Evolutionary conservation across 2,888 invertebrate genomes (phyloP).

Genomic region (Parapristionchus giblindavisi): DNA sequence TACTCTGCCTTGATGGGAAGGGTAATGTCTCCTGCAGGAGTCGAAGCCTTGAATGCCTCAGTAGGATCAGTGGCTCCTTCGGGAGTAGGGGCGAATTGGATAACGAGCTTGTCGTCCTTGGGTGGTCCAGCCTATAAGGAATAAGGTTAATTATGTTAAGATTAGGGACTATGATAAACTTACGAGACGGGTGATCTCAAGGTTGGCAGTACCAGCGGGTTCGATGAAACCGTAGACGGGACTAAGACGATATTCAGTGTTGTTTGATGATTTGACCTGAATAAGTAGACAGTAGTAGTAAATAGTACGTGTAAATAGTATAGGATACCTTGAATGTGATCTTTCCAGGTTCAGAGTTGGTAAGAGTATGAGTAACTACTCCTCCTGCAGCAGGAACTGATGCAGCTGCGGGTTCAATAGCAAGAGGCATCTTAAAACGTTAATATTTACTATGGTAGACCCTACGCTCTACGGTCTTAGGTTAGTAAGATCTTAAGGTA

Average conservation of each 20-base stretch:
- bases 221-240: conserved; percentile 38
- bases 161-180: too few species aligned
- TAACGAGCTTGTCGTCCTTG: conserved; percentile 37
- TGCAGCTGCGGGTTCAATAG: conserved; percentile 22
- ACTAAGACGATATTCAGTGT: conserved; percentile 36
- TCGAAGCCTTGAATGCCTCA: conserved; percentile 34
- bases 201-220: conserved; percentile 11
- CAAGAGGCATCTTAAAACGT: conserved; percentile 30
- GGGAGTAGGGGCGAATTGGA: conserved; percentile 34
- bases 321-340: conserved; percentile 36
- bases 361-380: conserved; percentile 13
- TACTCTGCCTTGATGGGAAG: conserved; percentile 36
- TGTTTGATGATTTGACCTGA: conserved; percentile 38
- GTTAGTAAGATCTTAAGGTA: neutral
- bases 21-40: conserved; percentile 27
- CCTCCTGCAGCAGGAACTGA: conserved; percentile 35
- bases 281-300: too few species aligned
- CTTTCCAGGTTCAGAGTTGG: conserved; percentile 30
- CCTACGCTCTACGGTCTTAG: too few species aligned
- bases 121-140: conserved; percentile 28
- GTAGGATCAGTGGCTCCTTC: conserved; percentile 35
- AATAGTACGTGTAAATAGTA: too few species aligned
- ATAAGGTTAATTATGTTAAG: too few species aligned
- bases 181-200: conserved; percentile 35
- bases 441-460: too few species aligned